Conservation (phyloP, 2,888 invertebrate species). For the Heteromyza rotundicornis region DNA sequence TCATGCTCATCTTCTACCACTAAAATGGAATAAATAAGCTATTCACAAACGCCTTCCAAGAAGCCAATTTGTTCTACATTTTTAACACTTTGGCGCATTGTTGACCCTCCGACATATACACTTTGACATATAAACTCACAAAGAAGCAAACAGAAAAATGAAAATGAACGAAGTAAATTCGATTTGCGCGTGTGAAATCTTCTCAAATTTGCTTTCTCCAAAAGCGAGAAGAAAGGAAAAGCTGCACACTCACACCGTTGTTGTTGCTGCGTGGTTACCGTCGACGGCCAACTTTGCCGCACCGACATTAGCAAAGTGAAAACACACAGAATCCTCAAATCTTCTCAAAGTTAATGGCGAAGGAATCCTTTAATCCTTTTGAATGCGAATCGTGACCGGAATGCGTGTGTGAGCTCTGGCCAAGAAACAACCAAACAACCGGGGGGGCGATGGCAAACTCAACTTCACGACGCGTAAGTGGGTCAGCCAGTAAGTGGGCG, state of each 20-base stretch:
- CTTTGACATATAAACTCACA: too few relatives aligned
- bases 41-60: not conserved
- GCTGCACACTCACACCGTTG: not conserved
- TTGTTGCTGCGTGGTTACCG: not conserved
- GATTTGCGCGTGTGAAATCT: not conserved
- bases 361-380: constrained; percentile 4
- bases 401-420: not conserved
- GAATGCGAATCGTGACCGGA: constrained; percentile 1
- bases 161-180: too few relatives aligned
- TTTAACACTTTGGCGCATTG: not conserved
- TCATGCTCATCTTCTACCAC: not conserved
- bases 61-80: not conserved
- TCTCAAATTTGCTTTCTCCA: not conserved
- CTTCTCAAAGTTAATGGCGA: not conserved
- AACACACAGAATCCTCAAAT: not conserved
- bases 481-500: not conserved
- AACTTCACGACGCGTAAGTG: not conserved
- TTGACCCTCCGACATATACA: too few relatives aligned
- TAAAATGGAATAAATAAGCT: not conserved
- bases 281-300: not conserved
- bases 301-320: not conserved
- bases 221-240: not conserved
- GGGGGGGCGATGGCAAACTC: not conserved
- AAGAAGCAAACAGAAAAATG: too few relatives aligned
- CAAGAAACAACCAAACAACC: too few relatives aligned